phyloP scores from a whole-genome alignment of 2,797 vertebrate species.

The Spondyliosoma cantharus region DNA sequence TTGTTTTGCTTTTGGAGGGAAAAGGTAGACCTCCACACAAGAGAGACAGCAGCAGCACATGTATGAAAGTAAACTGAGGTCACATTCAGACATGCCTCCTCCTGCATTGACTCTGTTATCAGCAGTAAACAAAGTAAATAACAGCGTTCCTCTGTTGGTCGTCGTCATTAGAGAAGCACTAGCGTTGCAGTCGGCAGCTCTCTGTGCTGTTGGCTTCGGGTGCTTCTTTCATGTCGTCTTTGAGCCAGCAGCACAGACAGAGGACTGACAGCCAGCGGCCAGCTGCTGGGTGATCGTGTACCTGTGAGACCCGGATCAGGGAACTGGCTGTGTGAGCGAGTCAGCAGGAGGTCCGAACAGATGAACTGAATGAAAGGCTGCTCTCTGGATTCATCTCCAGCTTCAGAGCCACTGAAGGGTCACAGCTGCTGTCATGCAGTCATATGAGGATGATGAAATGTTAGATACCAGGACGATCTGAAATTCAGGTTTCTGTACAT shows the following conservation, averaged over 20 bases:
- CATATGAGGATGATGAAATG: not conserved
- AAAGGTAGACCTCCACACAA: no score
- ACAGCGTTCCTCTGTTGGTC: not conserved
- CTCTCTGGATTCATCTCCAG: not conserved
- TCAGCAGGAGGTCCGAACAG: no score
- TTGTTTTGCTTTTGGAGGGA: no score
- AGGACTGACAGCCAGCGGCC: slow-evolving; percentile 11
- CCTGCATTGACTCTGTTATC: not conserved
- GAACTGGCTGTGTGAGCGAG: not conserved
- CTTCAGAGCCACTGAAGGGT: not conserved
- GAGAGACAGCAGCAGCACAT: no score
- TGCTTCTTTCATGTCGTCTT: slow-evolving; percentile 21
- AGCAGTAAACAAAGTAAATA: not conserved
- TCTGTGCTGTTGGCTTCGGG: not conserved
- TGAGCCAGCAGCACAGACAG: slow-evolving; percentile 27
- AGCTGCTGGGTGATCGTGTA: slow-evolving; percentile 4
- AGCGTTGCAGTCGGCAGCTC: not conserved
- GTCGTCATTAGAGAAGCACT: not conserved
- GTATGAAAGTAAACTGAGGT: no score
- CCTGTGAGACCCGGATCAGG: slow-evolving; percentile 15
- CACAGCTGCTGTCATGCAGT: not conserved
- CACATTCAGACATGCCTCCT: not conserved
- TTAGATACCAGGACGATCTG: not conserved
- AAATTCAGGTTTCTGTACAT: not conserved
- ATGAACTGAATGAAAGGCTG: not conserved